Evolutionary conservation across 2,797 vertebrate genomes (phyloP).

Genomic region (Oreortyx pictus): DNA sequence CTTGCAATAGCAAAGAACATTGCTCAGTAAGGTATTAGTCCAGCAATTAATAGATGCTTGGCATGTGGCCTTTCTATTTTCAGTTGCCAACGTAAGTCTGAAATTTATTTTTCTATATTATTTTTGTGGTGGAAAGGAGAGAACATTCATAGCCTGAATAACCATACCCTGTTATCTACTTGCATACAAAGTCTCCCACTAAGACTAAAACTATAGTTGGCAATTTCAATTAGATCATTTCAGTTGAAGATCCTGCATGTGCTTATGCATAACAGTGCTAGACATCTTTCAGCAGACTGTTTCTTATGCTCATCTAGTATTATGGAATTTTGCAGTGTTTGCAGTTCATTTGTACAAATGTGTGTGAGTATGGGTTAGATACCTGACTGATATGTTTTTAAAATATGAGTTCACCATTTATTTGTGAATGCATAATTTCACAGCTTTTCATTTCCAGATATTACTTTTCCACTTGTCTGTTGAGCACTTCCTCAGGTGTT

Average conservation of each 20-base stretch:
- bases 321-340: too few species aligned
- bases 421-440: neutral
- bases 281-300: too few species aligned
- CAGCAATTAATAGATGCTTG: neutral
- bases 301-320: too few species aligned
- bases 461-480: neutral
- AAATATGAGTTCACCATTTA: neutral
- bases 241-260: neutral
- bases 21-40: neutral
- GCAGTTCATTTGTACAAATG: too few species aligned
- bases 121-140: slow-evolving; percentile 43
- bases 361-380: neutral
- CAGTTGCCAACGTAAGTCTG: neutral
- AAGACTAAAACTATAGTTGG: neutral
- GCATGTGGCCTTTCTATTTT: slow-evolving; percentile 4
- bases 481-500: neutral
- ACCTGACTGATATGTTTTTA: neutral
- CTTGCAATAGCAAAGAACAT: neutral
- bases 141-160: slow-evolving; percentile 25
- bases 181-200: neutral
- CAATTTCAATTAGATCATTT: neutral
- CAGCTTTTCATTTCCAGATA: neutral
- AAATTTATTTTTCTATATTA: slow-evolving; percentile 37
- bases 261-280: too few species aligned
- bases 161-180: neutral